Evolutionary conservation across 2,113 vertebrate genomes (phyloP).

Genomic region (Solenodon paradoxus): DNA sequence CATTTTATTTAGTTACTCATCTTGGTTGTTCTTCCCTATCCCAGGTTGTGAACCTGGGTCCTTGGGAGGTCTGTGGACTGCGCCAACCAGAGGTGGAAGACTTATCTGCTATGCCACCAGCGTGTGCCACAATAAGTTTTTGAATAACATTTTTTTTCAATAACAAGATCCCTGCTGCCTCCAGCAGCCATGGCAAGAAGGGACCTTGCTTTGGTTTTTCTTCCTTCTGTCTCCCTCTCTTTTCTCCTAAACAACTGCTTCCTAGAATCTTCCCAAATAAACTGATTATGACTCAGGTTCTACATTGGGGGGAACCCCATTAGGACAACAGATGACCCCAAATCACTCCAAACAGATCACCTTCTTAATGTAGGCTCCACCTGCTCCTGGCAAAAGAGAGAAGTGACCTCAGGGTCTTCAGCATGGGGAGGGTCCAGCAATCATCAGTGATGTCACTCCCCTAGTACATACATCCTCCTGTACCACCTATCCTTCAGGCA

Average conservation of each 20-base stretch:
- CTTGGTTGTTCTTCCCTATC: too few relatives aligned
- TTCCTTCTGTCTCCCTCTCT: neutral
- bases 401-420: neutral
- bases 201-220: neutral
- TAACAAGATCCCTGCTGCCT: neutral
- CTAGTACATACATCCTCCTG: neutral
- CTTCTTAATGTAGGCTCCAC: accelerated
- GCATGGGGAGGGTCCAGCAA: neutral
- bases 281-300: neutral
- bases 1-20: too few relatives aligned
- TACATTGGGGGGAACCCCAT: neutral
- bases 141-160: neutral
- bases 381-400: neutral
- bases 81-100: too few relatives aligned
- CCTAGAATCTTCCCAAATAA: too few relatives aligned
- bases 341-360: too few relatives aligned
- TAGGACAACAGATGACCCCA: neutral
- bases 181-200: neutral
- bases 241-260: too few relatives aligned
- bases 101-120: too few relatives aligned
- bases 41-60: too few relatives aligned
- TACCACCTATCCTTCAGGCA: neutral
- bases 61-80: too few relatives aligned
- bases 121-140: too few relatives aligned
- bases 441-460: neutral